Conservation (phyloP, 2,113 vertebrate genomes). For the Cinclus cinclus region DNA sequence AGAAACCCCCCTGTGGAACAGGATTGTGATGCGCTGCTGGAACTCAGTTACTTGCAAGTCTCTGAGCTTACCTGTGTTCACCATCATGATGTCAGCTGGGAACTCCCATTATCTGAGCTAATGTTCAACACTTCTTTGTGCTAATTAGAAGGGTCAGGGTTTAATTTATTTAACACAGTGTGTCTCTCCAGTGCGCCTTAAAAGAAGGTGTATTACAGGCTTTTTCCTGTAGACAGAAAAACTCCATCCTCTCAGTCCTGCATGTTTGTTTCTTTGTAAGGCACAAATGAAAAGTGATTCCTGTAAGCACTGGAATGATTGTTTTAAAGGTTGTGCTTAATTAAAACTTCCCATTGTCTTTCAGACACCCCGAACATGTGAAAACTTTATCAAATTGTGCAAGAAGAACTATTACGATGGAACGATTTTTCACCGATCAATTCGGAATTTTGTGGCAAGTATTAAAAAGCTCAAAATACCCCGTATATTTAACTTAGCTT, state of each 20-base stretch:
- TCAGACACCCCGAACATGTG: conserved; percentile 91
- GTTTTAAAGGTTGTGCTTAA: background rate
- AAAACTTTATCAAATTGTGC: conserved; percentile 93
- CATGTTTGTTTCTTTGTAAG: background rate
- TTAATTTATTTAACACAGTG: background rate
- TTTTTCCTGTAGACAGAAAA: background rate
- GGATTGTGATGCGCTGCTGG: background rate
- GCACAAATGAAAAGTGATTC: background rate
- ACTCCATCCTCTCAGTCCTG: background rate
- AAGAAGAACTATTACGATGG: conserved; percentile 91
- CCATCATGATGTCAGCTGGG: background rate
- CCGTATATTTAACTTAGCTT: background rate
- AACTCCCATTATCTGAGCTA: background rate
- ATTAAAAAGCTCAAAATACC: background rate
- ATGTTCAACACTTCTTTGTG: background rate
- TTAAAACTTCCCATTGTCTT: background rate
- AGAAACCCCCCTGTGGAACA: background rate
- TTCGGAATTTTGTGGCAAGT: conserved; percentile 95
- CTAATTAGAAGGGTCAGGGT: background rate
- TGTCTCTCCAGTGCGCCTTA: background rate
- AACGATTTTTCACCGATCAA: conserved; percentile 94
- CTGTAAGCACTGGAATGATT: background rate
- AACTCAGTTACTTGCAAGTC: background rate
- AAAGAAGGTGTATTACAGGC: background rate
- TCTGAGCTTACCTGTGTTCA: background rate